Evolutionary conservation across 2,113 vertebrate species (phyloP).

Genomic region (Apodemus speciosus): DNA sequence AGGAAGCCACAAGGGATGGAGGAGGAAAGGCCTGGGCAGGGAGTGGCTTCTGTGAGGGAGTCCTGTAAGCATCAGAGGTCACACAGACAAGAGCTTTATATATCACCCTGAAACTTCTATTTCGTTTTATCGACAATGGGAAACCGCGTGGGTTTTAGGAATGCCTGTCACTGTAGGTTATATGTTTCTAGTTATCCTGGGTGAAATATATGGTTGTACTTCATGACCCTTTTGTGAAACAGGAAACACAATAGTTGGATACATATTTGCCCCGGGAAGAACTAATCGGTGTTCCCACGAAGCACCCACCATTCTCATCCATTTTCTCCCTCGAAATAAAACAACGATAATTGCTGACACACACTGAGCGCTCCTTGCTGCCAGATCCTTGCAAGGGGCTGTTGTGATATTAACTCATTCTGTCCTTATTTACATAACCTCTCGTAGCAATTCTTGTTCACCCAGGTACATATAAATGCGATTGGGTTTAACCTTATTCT

Average conservation of each 20-base stretch:
- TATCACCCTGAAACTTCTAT: background rate
- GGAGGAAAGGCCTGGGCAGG: background rate
- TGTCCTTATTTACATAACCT: background rate
- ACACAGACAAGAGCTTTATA: background rate
- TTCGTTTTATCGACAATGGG: background rate
- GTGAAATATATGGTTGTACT: background rate
- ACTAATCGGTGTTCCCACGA: background rate
- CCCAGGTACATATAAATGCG: background rate
- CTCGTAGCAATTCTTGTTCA: background rate
- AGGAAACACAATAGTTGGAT: background rate
- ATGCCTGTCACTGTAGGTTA: background rate
- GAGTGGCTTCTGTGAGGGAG: background rate
- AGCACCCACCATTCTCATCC: background rate
- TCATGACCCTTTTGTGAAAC: background rate
- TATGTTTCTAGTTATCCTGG: background rate
- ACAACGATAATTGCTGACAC: background rate
- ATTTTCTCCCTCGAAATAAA: slow-evolving; percentile 44
- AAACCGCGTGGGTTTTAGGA: background rate
- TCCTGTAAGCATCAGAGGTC: background rate
- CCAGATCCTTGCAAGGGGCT: background rate
- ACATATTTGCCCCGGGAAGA: background rate
- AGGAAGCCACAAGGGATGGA: background rate
- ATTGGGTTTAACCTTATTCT: background rate
- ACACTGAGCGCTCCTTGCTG: background rate
- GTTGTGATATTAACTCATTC: background rate